Evolutionary conservation across 2,113 vertebrate genomes (phyloP).

Genomic region (Pelvicachromis taeniatus): DNA sequence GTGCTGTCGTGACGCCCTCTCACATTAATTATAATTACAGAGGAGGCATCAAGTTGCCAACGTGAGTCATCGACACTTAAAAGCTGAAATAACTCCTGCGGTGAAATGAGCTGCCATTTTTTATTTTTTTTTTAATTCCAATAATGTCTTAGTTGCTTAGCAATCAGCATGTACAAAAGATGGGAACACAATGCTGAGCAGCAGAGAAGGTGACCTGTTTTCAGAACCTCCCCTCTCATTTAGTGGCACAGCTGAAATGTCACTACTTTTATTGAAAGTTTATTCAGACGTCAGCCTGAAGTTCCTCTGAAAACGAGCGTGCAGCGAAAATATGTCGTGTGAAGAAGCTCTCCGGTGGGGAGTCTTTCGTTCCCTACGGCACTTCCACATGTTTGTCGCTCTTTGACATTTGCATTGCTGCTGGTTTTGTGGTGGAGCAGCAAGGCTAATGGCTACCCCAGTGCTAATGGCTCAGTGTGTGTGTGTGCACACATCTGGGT

Average conservation of each 20-base stretch:
- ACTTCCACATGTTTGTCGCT: neutral
- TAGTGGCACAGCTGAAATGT: neutral
- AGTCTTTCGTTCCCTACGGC: neutral
- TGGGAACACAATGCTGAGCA: neutral
- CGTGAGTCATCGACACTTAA: neutral
- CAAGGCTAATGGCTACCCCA: neutral
- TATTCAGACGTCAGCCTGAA: neutral
- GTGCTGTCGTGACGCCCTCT: neutral
- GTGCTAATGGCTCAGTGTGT: neutral
- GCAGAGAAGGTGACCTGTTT: neutral
- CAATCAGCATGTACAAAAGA: neutral
- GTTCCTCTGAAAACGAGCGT: neutral
- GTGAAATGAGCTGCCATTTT: neutral
- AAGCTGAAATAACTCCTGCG: neutral
- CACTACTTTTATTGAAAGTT: neutral
- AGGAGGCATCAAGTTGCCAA: neutral
- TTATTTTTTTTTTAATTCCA: neutral
- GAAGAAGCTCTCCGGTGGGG: neutral
- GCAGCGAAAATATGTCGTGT: neutral
- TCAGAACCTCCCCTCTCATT: neutral
- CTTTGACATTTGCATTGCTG: neutral
- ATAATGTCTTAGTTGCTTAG: conserved; percentile 7
- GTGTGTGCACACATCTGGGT: too few relatives aligned
- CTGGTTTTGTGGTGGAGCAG: neutral
- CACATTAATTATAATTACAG: conserved; percentile 7